Evolutionary conservation across 2,888 invertebrate species (phyloP).

Genomic region (Germaria angustata): DNA sequence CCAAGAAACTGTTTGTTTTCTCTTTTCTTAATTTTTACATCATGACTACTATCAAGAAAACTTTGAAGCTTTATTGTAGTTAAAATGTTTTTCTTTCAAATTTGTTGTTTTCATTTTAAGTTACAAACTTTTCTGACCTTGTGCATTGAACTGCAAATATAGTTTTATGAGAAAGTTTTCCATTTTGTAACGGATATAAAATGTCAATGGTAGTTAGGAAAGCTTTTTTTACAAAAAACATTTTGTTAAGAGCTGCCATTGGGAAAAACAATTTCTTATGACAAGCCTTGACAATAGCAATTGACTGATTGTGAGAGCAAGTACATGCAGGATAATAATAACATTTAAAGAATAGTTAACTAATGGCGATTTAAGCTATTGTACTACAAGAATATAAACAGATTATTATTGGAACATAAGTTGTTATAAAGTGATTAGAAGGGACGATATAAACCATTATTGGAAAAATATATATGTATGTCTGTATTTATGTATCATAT

Average conservation of each 20-base stretch:
- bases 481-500: too few relatives aligned
- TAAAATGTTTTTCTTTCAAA: neutral
- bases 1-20: too few relatives aligned
- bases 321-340: too few relatives aligned
- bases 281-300: neutral
- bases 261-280: neutral
- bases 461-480: too few relatives aligned
- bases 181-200: slow-evolving; percentile 32
- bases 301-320: too few relatives aligned
- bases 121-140: slow-evolving; percentile 27
- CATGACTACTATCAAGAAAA: slow-evolving; percentile 25
- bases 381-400: too few relatives aligned
- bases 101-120: neutral
- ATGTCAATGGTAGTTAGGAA: slow-evolving; percentile 37
- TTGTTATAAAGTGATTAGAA: too few relatives aligned
- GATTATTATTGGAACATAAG: too few relatives aligned
- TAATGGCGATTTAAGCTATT: too few relatives aligned
- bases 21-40: too few relatives aligned
- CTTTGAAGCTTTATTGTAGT: neutral
- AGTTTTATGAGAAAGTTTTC: slow-evolving; percentile 13
- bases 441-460: too few relatives aligned
- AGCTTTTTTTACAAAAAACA: neutral
- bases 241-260: neutral
- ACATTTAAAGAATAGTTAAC: too few relatives aligned
- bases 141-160: neutral